Evolutionary conservation across 2,797 vertebrate species (phyloP).

Genomic region (Semaprochilodus insignis): DNA sequence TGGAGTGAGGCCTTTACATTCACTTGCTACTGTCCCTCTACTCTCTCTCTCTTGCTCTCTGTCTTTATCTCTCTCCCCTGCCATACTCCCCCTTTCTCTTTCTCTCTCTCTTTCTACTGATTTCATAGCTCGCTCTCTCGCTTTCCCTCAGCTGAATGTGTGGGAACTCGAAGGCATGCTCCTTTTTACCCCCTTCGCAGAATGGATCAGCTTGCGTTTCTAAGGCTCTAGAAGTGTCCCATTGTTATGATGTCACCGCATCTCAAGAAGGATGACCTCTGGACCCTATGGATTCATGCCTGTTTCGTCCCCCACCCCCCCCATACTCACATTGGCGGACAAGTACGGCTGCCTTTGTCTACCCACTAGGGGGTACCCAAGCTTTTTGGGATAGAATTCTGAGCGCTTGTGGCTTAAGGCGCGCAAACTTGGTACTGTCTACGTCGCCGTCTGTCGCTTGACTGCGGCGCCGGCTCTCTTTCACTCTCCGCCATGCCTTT

Average conservation of each 20-base stretch:
- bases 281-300: slow-evolving; percentile 93
- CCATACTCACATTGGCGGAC: slow-evolving; percentile 57
- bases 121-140: slow-evolving; percentile 43
- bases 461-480: slow-evolving; percentile 66
- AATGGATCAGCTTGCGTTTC: slow-evolving; percentile 91
- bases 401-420: slow-evolving; percentile 77
- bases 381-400: slow-evolving; percentile 88
- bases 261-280: slow-evolving; percentile 98
- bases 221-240: slow-evolving; percentile 92
- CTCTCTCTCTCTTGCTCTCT: slow-evolving; percentile 54
- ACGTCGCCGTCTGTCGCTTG: slow-evolving; percentile 32
- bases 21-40: slow-evolving; percentile 69
- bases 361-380: slow-evolving; percentile 95
- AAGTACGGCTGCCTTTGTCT: slow-evolving; percentile 88
- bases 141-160: slow-evolving; percentile 85
- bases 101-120: slow-evolving; percentile 61
- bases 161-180: slow-evolving; percentile 92
- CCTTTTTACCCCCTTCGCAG: slow-evolving; percentile 87
- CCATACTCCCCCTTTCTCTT: slow-evolving; percentile 54
- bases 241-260: slow-evolving; percentile 98
- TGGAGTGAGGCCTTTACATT: slow-evolving; percentile 77
- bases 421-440: slow-evolving; percentile 66
- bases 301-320: slow-evolving; percentile 70
- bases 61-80: slow-evolving; percentile 60
- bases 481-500: slow-evolving; percentile 24